Percentiles rank a stretch among this genome's conserved stretches.
Conservation (phyloP, 2,113 vertebrate species). For the Thomomys bottae region DNA sequence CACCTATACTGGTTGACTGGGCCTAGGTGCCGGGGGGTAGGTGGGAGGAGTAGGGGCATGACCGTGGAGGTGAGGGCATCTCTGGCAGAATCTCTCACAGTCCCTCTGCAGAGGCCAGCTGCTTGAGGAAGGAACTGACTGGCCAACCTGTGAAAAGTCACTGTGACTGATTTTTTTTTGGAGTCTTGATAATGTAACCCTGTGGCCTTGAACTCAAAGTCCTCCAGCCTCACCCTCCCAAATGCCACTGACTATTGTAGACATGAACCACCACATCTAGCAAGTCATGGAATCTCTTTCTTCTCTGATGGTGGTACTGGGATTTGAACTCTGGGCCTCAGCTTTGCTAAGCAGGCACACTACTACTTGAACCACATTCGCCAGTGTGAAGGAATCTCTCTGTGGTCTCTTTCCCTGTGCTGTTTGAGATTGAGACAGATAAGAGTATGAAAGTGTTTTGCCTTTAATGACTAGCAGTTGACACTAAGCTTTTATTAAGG, state of each 20-base stretch:
- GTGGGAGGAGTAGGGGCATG: neutral
- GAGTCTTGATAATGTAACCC: no score
- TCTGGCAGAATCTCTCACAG: neutral
- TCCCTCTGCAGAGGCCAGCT: neutral
- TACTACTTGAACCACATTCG: no score
- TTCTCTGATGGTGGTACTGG: no score
- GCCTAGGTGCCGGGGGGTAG: neutral
- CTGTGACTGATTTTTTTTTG: conserved; percentile 1
- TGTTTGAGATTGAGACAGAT: conserved; percentile 26
- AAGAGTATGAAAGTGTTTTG: neutral
- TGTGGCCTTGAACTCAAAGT: no score
- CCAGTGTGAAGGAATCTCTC: conserved; percentile 2
- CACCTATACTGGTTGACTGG: neutral
- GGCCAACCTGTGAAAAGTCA: neutral
- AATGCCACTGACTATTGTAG: no score
- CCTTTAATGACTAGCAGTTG: neutral
- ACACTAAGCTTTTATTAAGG: neutral
- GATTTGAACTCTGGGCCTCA: no score
- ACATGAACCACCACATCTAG: no score
- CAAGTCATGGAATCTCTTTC: no score
- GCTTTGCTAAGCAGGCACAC: no score
- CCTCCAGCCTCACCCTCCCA: no score
- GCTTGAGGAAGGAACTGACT: conserved; percentile 5
- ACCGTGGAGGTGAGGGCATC: neutral
- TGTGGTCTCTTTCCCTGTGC: neutral